phyloP scores from a whole-genome alignment of 1,140 invertebrate species.

The Cyrtorhinus lividipennis region DNA sequence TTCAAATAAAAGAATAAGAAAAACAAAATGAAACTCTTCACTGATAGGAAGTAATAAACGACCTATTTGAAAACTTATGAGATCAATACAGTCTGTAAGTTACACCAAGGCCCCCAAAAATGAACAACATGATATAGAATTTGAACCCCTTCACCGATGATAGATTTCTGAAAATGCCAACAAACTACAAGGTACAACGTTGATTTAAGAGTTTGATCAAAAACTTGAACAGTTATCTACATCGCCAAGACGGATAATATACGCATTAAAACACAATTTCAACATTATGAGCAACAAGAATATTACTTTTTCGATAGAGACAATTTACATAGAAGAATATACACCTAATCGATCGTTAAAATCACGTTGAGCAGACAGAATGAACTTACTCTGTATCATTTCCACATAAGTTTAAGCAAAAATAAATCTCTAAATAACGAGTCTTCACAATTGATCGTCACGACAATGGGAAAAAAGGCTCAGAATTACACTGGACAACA shows the following conservation, averaged over 20 bases:
- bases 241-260: neutral
- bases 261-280: neutral
- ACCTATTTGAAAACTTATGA: neutral
- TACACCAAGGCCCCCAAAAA: slow-evolving; percentile 1
- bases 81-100: slow-evolving; percentile 5
- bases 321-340: neutral
- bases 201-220: neutral
- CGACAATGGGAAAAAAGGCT: too few relatives aligned
- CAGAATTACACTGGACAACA: too few relatives aligned
- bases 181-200: too few relatives aligned
- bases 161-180: neutral
- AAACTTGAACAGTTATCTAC: neutral
- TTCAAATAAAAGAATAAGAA: neutral
- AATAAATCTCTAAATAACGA: neutral
- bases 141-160: neutral
- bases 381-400: neutral
- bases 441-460: neutral
- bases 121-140: neutral
- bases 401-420: neutral
- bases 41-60: neutral
- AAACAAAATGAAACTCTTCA: neutral
- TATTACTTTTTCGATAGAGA: neutral
- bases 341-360: neutral
- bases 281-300: neutral
- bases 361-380: neutral